Conservation (phyloP, 2,797 vertebrate species). For the Halcyon chelicuti region DNA sequence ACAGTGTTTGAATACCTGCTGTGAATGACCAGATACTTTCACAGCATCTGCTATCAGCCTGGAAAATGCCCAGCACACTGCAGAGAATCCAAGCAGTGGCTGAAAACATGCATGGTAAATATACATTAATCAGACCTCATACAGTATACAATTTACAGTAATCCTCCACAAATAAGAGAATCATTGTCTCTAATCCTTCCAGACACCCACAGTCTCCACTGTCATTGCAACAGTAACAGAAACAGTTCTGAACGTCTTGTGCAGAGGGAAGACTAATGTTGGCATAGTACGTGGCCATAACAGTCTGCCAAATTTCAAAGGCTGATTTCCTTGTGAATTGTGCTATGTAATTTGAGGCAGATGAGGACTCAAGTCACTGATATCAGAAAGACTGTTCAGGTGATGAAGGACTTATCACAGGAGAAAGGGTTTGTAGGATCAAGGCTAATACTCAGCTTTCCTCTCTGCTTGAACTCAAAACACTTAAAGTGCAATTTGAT, state of each 20-base stretch:
- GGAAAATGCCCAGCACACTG: background rate
- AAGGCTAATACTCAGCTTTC: conserved; percentile 14
- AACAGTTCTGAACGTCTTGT: background rate
- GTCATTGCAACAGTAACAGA: background rate
- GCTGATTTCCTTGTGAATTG: background rate
- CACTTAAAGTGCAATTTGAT: conserved; percentile 45
- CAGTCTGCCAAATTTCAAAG: background rate
- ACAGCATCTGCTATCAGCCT: background rate
- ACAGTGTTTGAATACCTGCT: background rate
- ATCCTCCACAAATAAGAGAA: background rate
- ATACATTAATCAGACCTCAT: background rate
- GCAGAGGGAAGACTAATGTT: background rate
- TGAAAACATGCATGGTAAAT: background rate
- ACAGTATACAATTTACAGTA: background rate
- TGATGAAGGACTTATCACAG: background rate
- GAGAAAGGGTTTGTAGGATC: background rate
- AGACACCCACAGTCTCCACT: background rate
- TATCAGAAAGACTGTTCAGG: background rate
- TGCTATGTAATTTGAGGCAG: background rate
- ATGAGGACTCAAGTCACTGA: background rate
- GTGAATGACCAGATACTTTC: background rate
- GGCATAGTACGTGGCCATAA: background rate
- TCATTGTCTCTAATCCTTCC: background rate
- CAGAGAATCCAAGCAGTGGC: background rate
- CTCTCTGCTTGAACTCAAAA: conserved; percentile 45